phyloP scores from a whole-genome alignment of 2,113 vertebrate genomes.

The Hippopotamus amphibius region DNA sequence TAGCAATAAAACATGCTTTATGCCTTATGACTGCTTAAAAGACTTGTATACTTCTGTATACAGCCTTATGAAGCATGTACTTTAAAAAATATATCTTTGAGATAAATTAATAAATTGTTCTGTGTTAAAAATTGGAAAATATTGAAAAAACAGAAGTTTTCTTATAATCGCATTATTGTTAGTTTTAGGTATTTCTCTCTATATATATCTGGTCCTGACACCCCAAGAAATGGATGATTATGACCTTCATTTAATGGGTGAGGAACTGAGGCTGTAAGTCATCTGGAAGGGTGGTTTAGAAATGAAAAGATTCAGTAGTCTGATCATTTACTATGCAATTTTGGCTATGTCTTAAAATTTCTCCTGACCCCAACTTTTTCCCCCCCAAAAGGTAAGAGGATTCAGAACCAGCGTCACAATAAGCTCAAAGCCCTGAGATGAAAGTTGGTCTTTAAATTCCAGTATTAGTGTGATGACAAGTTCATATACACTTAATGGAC shows the following conservation, averaged over 20 bases:
- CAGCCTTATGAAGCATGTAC: neutral
- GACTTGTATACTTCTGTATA: neutral
- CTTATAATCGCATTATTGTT: neutral
- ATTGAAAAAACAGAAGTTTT: neutral
- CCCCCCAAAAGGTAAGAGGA: neutral
- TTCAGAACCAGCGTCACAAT: neutral
- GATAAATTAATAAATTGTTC: slow-evolving; percentile 3
- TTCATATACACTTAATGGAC: neutral
- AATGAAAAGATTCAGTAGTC: neutral
- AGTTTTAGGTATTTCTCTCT: neutral
- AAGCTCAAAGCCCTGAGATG: neutral
- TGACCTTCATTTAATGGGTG: neutral
- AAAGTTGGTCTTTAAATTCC: neutral
- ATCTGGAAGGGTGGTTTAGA: neutral
- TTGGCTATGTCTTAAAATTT: neutral
- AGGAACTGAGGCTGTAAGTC: neutral
- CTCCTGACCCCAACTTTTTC: neutral
- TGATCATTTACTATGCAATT: neutral
- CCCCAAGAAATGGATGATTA: neutral
- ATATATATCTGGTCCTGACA: neutral
- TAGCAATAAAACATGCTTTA: neutral
- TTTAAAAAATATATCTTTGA: neutral
- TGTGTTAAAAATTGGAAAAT: slow-evolving; percentile 3
- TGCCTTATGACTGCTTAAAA: neutral
- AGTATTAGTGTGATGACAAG: neutral